These are phyloP conservation scores for Tenualosa ilisha DNA, from an alignment of 2,797 vertebrate genomes.

Conservation along the genomic window DNA sequence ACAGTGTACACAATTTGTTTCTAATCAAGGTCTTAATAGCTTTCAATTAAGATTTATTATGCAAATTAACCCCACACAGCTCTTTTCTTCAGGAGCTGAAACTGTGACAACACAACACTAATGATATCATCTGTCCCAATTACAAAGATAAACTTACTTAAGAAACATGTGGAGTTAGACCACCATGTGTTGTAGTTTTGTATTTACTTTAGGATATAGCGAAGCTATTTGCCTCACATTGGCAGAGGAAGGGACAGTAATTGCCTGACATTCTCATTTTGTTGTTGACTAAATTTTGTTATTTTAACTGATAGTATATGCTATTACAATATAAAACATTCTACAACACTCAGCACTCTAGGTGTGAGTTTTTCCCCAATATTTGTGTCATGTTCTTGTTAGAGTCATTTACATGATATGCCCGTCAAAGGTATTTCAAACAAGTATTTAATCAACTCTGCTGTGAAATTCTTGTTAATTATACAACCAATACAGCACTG, in stretches of 20 bases:
- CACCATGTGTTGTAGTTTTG: too few species aligned
- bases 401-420: background rate
- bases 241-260: too few species aligned
- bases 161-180: background rate
- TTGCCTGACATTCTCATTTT: too few species aligned
- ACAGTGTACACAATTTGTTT: conserved; percentile 79
- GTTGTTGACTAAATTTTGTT: too few species aligned
- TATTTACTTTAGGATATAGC: too few species aligned
- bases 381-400: conserved; percentile 32
- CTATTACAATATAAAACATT: too few species aligned
- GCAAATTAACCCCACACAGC: conserved; percentile 81
- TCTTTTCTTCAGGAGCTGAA: conserved; percentile 74
- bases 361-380: background rate
- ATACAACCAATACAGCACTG: conserved; percentile 37
- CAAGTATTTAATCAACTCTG: conserved; percentile 50
- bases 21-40: conserved; percentile 82
- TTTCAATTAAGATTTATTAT: conserved; percentile 85
- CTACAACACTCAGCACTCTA: too few species aligned
- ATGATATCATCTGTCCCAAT: conserved; percentile 81
- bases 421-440: conserved; percentile 32
- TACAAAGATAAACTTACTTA: conserved; percentile 75
- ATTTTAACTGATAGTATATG: too few species aligned
- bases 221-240: too few species aligned
- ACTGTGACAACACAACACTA: conserved; percentile 79
- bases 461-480: conserved; percentile 47